Percentiles rank a stretch among this genome's conserved stretches.
These are phyloP conservation scores for Thecophora atra DNA, from an alignment of 2,888 invertebrate genomes.

Conservation along the genomic window DNA sequence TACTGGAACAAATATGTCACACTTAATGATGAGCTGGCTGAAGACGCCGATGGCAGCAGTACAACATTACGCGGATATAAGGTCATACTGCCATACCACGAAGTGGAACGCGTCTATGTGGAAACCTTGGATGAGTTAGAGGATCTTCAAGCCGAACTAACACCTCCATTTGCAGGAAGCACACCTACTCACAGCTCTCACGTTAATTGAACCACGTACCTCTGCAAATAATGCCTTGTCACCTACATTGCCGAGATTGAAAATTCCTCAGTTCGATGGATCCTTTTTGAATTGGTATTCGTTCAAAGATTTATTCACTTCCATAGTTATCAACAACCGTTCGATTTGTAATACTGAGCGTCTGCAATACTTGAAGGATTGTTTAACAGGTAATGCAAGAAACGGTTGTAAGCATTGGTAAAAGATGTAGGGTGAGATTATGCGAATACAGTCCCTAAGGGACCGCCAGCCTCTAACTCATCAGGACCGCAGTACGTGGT, in stretches of 20 bases:
- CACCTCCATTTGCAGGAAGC: neutral
- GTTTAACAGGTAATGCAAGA: constrained; percentile 13
- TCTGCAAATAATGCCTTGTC: neutral
- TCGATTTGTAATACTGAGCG: constrained; percentile 11
- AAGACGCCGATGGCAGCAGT: neutral
- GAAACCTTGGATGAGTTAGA: constrained; percentile 33
- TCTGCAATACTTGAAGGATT: constrained; percentile 24
- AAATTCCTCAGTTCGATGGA: constrained; percentile 34
- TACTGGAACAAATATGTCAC: constrained; percentile 18
- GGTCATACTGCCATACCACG: neutral
- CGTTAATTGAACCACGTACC: neutral
- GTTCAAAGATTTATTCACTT: constrained; percentile 31
- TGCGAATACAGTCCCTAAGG: too few species aligned
- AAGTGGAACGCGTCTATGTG: constrained; percentile 13
- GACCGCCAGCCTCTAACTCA: too few species aligned
- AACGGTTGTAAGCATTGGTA: too few species aligned
- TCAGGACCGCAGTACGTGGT: too few species aligned
- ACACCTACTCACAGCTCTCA: neutral
- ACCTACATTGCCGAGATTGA: constrained; percentile 16
- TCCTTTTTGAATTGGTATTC: constrained; percentile 25
- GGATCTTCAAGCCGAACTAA: neutral
- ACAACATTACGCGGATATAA: neutral
- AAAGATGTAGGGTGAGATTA: too few species aligned
- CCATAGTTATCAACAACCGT: constrained; percentile 11
- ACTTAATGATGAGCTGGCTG: neutral